Conservation (phyloP, 2,113 vertebrate genomes). For the Hemibagrus wyckioides region DNA sequence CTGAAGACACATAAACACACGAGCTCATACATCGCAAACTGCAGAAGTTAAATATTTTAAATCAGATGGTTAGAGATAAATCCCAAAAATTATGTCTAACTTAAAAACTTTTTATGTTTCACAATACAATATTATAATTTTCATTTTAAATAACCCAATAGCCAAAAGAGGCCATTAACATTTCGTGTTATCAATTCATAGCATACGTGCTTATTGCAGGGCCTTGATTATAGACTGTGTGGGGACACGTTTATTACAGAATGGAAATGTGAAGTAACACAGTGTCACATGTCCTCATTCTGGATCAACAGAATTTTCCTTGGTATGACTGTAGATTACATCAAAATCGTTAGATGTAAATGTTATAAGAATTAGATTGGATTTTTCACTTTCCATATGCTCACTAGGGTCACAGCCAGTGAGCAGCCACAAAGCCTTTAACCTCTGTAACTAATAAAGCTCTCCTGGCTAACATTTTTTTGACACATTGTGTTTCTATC, state of each 20-base stretch:
- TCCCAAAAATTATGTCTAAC: background rate
- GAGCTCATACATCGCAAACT: background rate
- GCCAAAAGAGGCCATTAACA: background rate
- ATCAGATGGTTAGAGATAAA: background rate
- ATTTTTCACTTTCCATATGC: background rate
- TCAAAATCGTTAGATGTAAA: background rate
- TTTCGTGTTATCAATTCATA: background rate
- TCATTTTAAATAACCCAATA: background rate
- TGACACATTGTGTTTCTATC: background rate
- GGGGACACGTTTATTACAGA: background rate
- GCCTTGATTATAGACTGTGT: background rate
- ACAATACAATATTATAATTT: background rate
- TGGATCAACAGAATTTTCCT: background rate
- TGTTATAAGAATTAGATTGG: background rate
- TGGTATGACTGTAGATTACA: background rate
- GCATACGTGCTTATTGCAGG: background rate
- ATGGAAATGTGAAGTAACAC: background rate
- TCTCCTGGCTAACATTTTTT: background rate
- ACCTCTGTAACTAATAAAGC: background rate
- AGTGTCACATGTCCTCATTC: background rate
- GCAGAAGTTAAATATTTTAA: background rate
- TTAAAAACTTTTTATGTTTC: background rate
- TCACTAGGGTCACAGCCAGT: background rate
- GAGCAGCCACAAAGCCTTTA: background rate
- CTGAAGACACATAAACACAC: background rate